A percentile compares a stretch with the other conserved stretches of the same genome.
These are phyloP conservation scores for Smittia aterrima DNA, from an alignment of 2,888 invertebrate species.

Conservation along the genomic window DNA sequence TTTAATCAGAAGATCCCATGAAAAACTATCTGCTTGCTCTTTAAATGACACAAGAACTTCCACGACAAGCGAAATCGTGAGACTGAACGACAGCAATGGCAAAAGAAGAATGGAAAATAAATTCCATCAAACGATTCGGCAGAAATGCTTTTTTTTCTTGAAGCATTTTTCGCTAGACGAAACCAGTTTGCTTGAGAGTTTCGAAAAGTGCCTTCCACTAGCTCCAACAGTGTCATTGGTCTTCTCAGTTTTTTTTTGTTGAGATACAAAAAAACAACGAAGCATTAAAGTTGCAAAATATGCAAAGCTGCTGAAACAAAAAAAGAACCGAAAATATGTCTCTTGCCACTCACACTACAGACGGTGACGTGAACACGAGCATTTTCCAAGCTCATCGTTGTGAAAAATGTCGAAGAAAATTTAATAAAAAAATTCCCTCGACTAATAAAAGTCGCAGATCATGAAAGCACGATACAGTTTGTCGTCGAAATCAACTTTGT, in stretches of 20 bases:
- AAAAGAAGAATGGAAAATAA: conserved; percentile 18
- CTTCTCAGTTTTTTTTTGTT: conserved; percentile 14
- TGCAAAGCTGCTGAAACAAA: conserved; percentile 24
- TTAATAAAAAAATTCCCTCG: conserved; percentile 38
- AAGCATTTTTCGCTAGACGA: neutral
- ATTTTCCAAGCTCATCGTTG: conserved; percentile 10
- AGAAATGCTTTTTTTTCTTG: conserved; percentile 21
- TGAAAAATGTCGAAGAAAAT: conserved; percentile 26
- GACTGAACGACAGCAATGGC: neutral
- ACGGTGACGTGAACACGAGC: neutral
- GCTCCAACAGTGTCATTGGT: neutral
- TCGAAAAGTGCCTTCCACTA: no score
- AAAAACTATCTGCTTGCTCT: conserved; percentile 24
- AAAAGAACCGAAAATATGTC: conserved; percentile 24
- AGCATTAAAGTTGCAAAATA: conserved; percentile 41
- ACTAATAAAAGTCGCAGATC: conserved; percentile 40
- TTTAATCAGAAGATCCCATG: conserved; percentile 28
- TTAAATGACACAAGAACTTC: conserved; percentile 26
- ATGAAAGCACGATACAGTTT: conserved; percentile 14
- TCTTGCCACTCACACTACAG: conserved; percentile 6
- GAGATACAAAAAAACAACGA: conserved; percentile 33
- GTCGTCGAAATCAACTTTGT: neutral
- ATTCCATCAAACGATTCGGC: conserved; percentile 37
- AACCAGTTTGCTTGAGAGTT: no score
- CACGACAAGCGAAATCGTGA: conserved; percentile 16